phyloP scores from a whole-genome alignment of 2,888 invertebrate species.

The Caenorhabditis imperialis region DNA sequence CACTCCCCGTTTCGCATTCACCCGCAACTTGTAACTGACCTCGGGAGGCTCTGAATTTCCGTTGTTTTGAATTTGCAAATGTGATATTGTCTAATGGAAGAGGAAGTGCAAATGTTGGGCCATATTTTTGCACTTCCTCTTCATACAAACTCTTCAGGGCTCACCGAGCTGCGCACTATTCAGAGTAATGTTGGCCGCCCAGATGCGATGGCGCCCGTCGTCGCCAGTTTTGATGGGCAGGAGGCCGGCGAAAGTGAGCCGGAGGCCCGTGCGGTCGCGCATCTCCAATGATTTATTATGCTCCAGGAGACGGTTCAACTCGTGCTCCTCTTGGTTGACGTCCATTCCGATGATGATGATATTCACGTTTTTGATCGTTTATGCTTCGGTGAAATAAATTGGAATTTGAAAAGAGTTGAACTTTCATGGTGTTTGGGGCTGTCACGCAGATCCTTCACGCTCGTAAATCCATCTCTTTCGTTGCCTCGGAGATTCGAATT shows the following conservation, averaged over 20 bases:
- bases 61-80: no score
- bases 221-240: slow-evolving; percentile 43
- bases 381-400: neutral
- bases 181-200: slow-evolving; percentile 47
- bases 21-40: slow-evolving; percentile 36
- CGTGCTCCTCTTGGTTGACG: slow-evolving; percentile 7
- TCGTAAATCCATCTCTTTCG: slow-evolving; percentile 1
- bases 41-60: slow-evolving; percentile 31
- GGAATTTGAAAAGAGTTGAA: neutral
- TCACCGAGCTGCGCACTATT: slow-evolving; percentile 49
- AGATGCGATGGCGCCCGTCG: slow-evolving; percentile 35
- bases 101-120: no score
- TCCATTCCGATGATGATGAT: slow-evolving; percentile 20
- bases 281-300: slow-evolving; percentile 37
- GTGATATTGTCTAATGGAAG: no score
- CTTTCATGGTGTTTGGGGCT: slow-evolving; percentile 1
- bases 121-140: no score
- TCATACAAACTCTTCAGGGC: neutral
- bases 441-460: no score
- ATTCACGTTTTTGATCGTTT: slow-evolving; percentile 5
- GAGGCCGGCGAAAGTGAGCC: slow-evolving; percentile 29
- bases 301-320: slow-evolving; percentile 35
- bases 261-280: slow-evolving; percentile 41
- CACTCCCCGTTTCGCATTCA: slow-evolving; percentile 15
- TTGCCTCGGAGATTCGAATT: slow-evolving; percentile 28